Base-by-base conservation (phyloP, 2,888 invertebrate genomes). In the Lithophane ornitopus region DNA sequence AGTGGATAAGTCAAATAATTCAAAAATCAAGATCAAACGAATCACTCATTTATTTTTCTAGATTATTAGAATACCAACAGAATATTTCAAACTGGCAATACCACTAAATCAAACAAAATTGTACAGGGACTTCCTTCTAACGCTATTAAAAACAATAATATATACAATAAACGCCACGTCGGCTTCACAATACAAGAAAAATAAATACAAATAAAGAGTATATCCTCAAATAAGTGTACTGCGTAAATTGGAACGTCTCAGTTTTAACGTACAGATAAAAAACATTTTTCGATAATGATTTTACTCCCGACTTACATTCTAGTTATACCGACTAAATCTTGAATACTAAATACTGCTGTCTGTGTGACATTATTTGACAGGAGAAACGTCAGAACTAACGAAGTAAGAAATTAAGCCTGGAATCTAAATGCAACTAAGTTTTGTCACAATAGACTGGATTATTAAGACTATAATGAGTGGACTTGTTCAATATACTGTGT, bases 241-340 rank as follows among this genome's bases (percentile, higher is more conserved):
- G 85, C 89, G 84, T 90, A 86, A 85, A 80, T 85, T 88, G 87
- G 88, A 91, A 89, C 85, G 81, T 87, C 66, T 81, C 71, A 77
- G 81, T 78, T 46, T 84, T 66, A 75, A 75, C 79, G 62, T 77
- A 86, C 76, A 73, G 80, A 84, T 80, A 76, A 72, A 72, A 87
- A 86, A 78, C 72, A 76, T 69, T 74, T 76, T 82, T 85, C 80
- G 59, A 78, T 87, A 80, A 83, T 86, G 86, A 81, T 87, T 85
- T 84, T 76, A 73, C 66, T 88, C 87, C 90, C 91, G 87, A 87
- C 93, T 94, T 94, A 90, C 65, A 82, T 76, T 90, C 94, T 94
- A 88, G 81, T 81, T 88, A 89, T 90, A 89, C 89, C 75, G 87
- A 82, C 91, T 92, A 93, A 89, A 90, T 89, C 82, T 90, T 88